Conservation (phyloP, 2,113 vertebrate species). For the Plotosus lineatus region DNA sequence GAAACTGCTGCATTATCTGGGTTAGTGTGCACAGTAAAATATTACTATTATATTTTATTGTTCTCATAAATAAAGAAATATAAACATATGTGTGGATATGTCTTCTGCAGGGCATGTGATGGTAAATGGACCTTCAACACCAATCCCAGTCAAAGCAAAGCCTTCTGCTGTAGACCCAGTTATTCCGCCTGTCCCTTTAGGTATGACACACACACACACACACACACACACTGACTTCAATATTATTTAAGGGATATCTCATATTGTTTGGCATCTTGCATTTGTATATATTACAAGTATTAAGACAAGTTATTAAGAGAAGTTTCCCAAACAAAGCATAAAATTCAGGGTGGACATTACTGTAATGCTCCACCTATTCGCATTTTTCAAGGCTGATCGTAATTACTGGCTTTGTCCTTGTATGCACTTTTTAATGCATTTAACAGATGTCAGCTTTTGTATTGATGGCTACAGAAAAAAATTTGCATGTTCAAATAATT, state of each 20-base stretch:
- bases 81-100: neutral
- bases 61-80: neutral
- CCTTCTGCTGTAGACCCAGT: slow-evolving; percentile 79
- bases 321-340: neutral
- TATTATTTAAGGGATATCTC: neutral
- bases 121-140: slow-evolving; percentile 89
- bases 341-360: neutral
- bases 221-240: slow-evolving; percentile 37
- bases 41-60: neutral
- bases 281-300: too few relatives aligned
- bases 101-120: slow-evolving; percentile 82
- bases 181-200: slow-evolving; percentile 78
- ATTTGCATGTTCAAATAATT: neutral
- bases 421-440: neutral
- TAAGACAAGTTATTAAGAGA: neutral
- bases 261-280: neutral
- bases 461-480: neutral
- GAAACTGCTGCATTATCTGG: slow-evolving; percentile 85
- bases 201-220: slow-evolving; percentile 64
- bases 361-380: neutral
- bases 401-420: slow-evolving; percentile 19
- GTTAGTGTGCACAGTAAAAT: slow-evolving; percentile 73
- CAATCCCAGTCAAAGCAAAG: slow-evolving; percentile 84
- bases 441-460: neutral
- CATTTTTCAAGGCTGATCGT: slow-evolving; percentile 19